Base-by-base conservation (phyloP, 2,888 invertebrate genomes). In the Apotomis betuletana region DNA sequence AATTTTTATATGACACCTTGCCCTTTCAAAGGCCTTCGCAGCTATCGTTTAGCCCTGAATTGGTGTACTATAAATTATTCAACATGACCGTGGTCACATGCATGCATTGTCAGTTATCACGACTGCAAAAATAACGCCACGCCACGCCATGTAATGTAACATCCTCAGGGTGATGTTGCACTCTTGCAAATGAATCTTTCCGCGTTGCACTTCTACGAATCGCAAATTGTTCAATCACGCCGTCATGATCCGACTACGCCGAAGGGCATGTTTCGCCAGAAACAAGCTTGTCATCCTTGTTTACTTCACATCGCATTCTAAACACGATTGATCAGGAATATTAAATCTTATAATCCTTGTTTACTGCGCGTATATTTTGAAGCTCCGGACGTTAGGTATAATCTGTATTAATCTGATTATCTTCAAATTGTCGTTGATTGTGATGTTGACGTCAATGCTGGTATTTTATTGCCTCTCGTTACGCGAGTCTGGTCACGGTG, bases 51-150 rank as follows among this genome's bases (percentile, higher is more conserved):
- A 75, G 71, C 55, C 67, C 72, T 69, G 71, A 68, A 77, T 46
- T 51, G 77, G 75, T 72, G 54, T 51, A 62, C 10, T 57, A 59
- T 62, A 57, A 72, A 75, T 75, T 72, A 73, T 78, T 79, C 75
- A 69, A 74, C 54, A 74, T 76, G 68, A 76, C 78, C 74, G 76
- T 81, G 79, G 80, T 77, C 77, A 70, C 78, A 75, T 80, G 75
- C 73, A 78, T 77, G 76, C 79, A 80, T 75, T 15, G 15, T 15
- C 15, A 15, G 27, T 73, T 74, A 77, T 61, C 75, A 61, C 70
- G 72, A 67, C 76, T 75, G 77, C 77, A 77, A 77, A 77, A 79
- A 78, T 27, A 27, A 27, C 27, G 27, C 74, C 57, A 70, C 74
- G 75, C 70, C 72, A 49, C 65, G 41, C 61, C 73, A 75, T 69